Base-by-base conservation (phyloP, 2,888 invertebrate genomes). In the Helleia helle region DNA sequence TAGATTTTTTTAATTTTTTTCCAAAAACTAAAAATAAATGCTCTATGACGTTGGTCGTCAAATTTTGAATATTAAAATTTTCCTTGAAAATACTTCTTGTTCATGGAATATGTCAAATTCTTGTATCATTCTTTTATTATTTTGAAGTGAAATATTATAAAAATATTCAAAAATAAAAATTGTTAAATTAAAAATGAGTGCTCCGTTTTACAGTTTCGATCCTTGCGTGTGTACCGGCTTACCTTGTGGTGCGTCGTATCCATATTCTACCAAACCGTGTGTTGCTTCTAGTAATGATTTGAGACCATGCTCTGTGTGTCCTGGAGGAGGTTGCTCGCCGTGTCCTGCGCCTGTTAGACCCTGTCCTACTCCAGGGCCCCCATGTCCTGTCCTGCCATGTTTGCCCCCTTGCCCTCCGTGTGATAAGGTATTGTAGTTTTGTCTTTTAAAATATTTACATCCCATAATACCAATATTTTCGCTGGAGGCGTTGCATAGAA, bases 311-410 rank as follows among this genome's bases (percentile, higher is more conserved):
- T 83, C 81, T 1, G 63, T 65, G 1, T 83, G 81, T 41, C 81
- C 83, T 0, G 83, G 83, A 1, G 83, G 83, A 0, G 81, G 83
- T 1, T 83, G 84, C 47, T 77, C 80, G 0, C 63, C 83, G 0
- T 83, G 83, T 41, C 83, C 83, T 1, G 79, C 81, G 5, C 81
- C 83, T 2, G 83, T 83, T 1, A 62, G 80, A 7, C 77, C 79
- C 0, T 77, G 79, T 26, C 79, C 79, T 0, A 61, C 55, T 2
- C 79, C 73, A 0, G 73, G 71, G 39, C 67, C 69, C 0, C 51
- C 70, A 0, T 55, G 55, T 1, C 81, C 80, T 1, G 48, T 74
- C 3, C 53, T 83, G 18, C 80, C 81, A 1, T 70, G 70, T 31
- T 49, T 77, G 3, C 75, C 69, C 1, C 68, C 71, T 0, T 81